These are phyloP conservation scores for Nothobranchius kuhntae DNA, from an alignment of 2,113 vertebrate genomes.

Conservation along the genomic window DNA sequence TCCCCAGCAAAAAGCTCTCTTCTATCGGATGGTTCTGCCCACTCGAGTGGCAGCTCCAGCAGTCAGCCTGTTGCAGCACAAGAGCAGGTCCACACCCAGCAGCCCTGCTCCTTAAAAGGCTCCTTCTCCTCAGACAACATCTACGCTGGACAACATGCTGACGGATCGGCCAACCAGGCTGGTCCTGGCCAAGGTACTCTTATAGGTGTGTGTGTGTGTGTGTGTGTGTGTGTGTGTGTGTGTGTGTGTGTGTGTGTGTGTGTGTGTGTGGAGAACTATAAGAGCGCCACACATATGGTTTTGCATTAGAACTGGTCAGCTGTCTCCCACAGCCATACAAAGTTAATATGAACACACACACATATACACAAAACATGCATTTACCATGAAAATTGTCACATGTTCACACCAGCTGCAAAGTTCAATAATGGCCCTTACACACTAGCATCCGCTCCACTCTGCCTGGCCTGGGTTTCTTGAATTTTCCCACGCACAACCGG, in stretches of 20 bases:
- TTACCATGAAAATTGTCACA: not conserved
- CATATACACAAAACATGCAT: not conserved
- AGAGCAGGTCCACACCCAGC: slow-evolving; percentile 92
- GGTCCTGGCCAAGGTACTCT: slow-evolving; percentile 73
- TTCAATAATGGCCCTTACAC: not conserved
- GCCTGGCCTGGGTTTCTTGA: too few relatives aligned
- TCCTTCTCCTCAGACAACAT: slow-evolving; percentile 94
- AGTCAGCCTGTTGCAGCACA: slow-evolving; percentile 42
- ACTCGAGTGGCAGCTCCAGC: slow-evolving; percentile 65
- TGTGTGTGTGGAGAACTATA: not conserved
- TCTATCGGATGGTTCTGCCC: slow-evolving; percentile 63
- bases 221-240: too few relatives aligned
- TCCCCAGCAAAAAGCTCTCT: slow-evolving; percentile 76
- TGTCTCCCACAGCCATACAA: too few relatives aligned
- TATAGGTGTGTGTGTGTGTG: not conserved
- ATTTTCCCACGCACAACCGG: too few relatives aligned
- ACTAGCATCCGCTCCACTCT: too few relatives aligned
- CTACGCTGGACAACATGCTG: slow-evolving; percentile 86
- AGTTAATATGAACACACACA: too few relatives aligned
- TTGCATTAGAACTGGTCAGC: too few relatives aligned
- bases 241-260: not conserved
- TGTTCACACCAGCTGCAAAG: not conserved
- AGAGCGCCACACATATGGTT: too few relatives aligned
- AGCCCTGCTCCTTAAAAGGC: slow-evolving; percentile 95
- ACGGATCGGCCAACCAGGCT: slow-evolving; percentile 71